Evolutionary conservation across 2,797 vertebrate genomes (phyloP).

Genomic region (Gobionotothen gibberifrons): DNA sequence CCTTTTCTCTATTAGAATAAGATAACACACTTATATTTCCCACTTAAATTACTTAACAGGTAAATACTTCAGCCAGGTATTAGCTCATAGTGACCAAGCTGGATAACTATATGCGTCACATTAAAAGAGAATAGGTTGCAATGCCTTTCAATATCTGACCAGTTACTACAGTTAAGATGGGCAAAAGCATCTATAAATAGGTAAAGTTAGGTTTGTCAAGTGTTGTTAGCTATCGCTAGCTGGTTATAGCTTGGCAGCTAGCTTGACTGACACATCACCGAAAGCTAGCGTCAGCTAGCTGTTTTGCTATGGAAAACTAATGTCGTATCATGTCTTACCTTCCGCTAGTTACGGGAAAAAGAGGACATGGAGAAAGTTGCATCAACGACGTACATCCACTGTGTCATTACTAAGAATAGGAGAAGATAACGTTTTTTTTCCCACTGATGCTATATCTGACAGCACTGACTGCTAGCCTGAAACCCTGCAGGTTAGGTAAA

Average conservation of each 20-base stretch:
- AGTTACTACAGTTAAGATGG: no score
- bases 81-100: neutral
- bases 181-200: neutral
- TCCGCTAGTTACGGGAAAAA: constrained; percentile 80
- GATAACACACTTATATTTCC: neutral
- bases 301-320: neutral
- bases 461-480: constrained; percentile 12
- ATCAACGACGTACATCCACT: constrained; percentile 51
- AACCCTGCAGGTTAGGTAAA: constrained; percentile 35
- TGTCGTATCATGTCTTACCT: constrained; percentile 71
- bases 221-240: neutral
- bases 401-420: constrained; percentile 65
- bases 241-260: constrained; percentile 26
- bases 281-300: constrained; percentile 27
- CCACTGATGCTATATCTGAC: constrained; percentile 37
- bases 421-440: neutral
- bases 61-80: neutral
- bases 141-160: no score
- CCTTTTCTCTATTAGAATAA: no score
- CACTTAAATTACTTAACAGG: neutral
- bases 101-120: neutral
- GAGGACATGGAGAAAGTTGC: constrained; percentile 46
- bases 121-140: no score
- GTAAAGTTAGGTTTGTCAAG: neutral
- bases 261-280: constrained; percentile 62